Conservation (phyloP, 2,888 invertebrate genomes). For the Notodonta dromedarius region DNA sequence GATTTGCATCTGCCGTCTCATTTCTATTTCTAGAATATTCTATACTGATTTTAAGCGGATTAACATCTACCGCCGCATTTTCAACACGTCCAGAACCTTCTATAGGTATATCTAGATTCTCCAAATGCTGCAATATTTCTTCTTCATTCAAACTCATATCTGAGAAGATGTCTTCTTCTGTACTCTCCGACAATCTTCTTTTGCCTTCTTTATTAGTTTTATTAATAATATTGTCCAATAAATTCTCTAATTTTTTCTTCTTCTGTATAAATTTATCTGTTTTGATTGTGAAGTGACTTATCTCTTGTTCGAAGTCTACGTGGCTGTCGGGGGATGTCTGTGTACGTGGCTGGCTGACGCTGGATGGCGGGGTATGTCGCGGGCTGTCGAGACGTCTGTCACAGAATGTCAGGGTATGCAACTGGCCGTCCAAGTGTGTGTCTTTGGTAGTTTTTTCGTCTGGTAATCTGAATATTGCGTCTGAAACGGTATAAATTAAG, state of each 20-base stretch:
- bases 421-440: constrained; percentile 3
- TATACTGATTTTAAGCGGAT: neutral
- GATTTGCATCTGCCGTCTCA: neutral
- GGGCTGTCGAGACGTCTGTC: neutral
- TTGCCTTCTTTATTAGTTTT: constrained; percentile 24
- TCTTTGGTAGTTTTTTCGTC: neutral
- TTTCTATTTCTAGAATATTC: neutral
- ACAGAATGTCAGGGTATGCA: neutral
- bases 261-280: constrained; percentile 56
- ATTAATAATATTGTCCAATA: constrained; percentile 56
- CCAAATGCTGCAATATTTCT: constrained; percentile 53
- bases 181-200: constrained; percentile 38
- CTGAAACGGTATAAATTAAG: constrained; percentile 36
- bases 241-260: constrained; percentile 59
- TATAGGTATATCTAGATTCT: constrained; percentile 62
- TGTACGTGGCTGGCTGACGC: neutral
- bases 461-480: constrained; percentile 36
- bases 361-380: constrained; percentile 1
- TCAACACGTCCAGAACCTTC: constrained; percentile 16
- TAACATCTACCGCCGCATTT: neutral
- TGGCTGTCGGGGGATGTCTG: neutral
- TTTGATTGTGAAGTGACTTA: constrained; percentile 7
- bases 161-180: constrained; percentile 39
- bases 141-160: constrained; percentile 53
- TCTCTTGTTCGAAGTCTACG: constrained; percentile 15